These are phyloP conservation scores for Herpailurus yagouaroundi DNA, from an alignment of 2,113 vertebrate species.

Conservation along the genomic window DNA sequence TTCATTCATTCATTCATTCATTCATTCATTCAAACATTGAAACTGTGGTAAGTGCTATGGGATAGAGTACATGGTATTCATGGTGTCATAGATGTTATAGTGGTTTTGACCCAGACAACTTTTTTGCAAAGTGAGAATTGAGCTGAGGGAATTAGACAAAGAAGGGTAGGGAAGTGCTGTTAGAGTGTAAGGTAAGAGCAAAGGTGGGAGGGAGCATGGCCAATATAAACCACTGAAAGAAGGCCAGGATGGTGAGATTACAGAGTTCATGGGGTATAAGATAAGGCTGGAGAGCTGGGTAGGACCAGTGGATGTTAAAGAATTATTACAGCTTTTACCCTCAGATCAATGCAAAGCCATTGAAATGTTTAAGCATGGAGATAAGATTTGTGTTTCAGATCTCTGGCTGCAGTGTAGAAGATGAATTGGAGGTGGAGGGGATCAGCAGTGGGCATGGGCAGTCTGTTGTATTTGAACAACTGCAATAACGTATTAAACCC, in stretches of 20 bases:
- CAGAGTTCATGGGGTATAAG: neutral
- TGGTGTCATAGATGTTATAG: neutral
- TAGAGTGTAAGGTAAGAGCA: neutral
- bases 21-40: too few species aligned
- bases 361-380: neutral
- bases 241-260: neutral
- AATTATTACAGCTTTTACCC: neutral
- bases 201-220: neutral
- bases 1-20: too few species aligned
- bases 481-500: neutral
- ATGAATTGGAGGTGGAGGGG: neutral
- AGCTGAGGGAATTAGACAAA: neutral
- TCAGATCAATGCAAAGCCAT: neutral
- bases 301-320: neutral
- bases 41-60: neutral
- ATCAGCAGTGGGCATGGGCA: neutral
- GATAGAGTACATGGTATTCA: neutral
- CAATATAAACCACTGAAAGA: neutral
- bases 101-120: neutral
- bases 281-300: neutral
- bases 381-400: neutral
- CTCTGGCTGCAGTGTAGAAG: neutral
- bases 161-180: neutral
- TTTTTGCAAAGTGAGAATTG: constrained; percentile 19
- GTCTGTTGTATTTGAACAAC: neutral